Conservation (phyloP, 2,113 vertebrate species). For the Semicossyphus pulcher region DNA sequence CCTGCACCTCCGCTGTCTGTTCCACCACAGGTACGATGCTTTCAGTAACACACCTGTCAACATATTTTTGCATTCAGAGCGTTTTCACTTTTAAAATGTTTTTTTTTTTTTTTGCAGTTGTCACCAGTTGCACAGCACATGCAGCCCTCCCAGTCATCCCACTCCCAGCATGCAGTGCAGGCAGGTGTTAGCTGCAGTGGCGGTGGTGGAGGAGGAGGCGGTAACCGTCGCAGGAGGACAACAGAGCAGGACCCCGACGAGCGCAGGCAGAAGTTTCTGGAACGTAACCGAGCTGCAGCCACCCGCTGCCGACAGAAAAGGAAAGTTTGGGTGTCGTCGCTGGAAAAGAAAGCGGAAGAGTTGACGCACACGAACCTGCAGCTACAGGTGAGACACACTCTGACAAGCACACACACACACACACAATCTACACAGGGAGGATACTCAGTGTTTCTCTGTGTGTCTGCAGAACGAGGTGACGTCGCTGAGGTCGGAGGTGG, state of each 20-base stretch:
- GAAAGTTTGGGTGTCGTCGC: constrained; percentile 98
- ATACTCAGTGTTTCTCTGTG: constrained; percentile 22
- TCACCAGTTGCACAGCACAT: constrained; percentile 74
- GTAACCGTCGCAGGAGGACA: constrained; percentile 89
- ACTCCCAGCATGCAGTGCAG: constrained; percentile 90
- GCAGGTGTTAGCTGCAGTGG: constrained; percentile 78
- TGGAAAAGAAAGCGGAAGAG: constrained; percentile 99
- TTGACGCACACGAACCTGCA: constrained; percentile 99
- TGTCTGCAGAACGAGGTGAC: constrained; percentile 93
- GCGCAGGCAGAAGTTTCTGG: constrained; percentile 96
- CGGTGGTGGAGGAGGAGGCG: constrained; percentile 82
- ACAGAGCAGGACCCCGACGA: constrained; percentile 95
- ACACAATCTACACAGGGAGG: not conserved
- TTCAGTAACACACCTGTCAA: not conserved
- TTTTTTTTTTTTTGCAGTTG: constrained; percentile 55
- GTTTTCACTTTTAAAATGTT: not conserved
- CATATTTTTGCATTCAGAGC: not conserved
- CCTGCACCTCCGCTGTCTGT: constrained; percentile 88
- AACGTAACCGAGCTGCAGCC: constrained; percentile 96
- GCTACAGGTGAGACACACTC: constrained; percentile 89
- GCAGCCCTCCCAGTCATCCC: constrained; percentile 82
- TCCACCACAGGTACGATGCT: constrained; percentile 88
- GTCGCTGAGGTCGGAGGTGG: constrained; percentile 96
- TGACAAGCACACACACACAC: not conserved
- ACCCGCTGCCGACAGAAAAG: constrained; percentile 99